Base-by-base conservation (phyloP, 2,888 invertebrate species). In the Perithous albicinctus region DNA sequence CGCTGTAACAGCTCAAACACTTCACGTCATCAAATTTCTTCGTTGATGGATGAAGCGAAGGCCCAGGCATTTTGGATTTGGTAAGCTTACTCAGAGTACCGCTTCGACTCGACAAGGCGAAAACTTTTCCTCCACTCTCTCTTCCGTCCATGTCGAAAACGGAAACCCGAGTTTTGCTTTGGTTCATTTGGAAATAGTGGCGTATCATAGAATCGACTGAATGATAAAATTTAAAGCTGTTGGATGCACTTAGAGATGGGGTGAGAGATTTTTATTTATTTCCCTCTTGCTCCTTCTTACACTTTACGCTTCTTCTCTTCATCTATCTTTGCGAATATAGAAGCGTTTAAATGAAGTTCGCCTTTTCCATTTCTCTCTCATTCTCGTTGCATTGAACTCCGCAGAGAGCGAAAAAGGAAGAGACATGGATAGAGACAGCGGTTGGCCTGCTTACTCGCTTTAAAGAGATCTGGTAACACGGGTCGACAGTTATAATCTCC, bases 401-500 rank as follows among this genome's bases (percentile, higher is more conserved):
- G n/a, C 59, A 15, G 15, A 15, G 6, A 32, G 32, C 3, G 15
- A 7, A n/a, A 8, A 56, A 73, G 63, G n/a, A 56, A 63, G 70
- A n/a, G 64, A 51, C 35, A 51, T 29, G 69, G 32, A 48, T 67
- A 75, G 64, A 43, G 41, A 10, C 32, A 29, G 77, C 29, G 70
- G 48, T 61, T 63, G 64, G 63, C 18, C 29, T 15, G 76, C 70
- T 67, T 80, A 59, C 69, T 72, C 66, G 56, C 59, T 69, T 78
- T 78, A 77, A 69, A 73, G 77, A 81, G 77, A 69, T 78, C 76
- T 38, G 78, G 82, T 87, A 87, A 85, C 86, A 85, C 86, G 86
- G 87, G 87, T 86, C 85, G 87, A 86, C 87, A 87, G 85, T 87
- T 86, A 87, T 87, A 87, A 87, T 87, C 87, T 86, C 78, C 80